Evolutionary conservation across 2,797 vertebrate species (phyloP).

Genomic region (Hipposideros larvatus): DNA sequence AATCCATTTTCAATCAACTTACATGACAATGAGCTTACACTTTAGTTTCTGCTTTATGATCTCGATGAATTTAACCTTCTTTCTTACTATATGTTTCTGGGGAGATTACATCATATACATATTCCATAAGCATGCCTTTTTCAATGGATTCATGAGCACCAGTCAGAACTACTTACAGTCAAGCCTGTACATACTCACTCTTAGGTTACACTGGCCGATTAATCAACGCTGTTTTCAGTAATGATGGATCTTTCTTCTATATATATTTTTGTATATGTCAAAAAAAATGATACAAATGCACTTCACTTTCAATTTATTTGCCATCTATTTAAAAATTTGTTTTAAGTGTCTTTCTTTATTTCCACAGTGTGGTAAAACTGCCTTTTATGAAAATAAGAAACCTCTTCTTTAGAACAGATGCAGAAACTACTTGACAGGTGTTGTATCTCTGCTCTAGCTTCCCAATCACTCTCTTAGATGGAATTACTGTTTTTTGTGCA

Average conservation of each 20-base stretch:
- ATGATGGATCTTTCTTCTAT: background rate
- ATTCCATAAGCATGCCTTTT: background rate
- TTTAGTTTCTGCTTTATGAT: background rate
- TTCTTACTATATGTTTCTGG: background rate
- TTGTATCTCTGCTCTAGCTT: constrained; percentile 49
- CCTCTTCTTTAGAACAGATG: constrained; percentile 48
- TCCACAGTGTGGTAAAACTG: background rate
- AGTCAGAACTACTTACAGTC: background rate
- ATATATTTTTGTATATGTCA: background rate
- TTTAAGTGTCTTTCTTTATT: background rate
- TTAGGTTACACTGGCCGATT: background rate
- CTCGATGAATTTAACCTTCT: background rate
- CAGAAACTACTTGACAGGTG: constrained; percentile 67
- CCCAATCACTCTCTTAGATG: constrained; percentile 62
- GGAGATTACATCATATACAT: background rate
- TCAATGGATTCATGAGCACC: background rate
- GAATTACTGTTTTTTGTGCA: constrained; percentile 34
- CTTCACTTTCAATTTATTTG: background rate
- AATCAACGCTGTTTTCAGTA: background rate
- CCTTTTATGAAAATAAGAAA: constrained; percentile 34
- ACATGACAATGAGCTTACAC: background rate
- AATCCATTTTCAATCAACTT: background rate
- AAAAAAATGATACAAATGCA: background rate
- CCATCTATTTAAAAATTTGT: background rate
- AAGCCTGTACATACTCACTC: background rate